These are phyloP conservation scores for Tholera decimalis DNA, from an alignment of 2,888 invertebrate species.

Conservation along the genomic window DNA sequence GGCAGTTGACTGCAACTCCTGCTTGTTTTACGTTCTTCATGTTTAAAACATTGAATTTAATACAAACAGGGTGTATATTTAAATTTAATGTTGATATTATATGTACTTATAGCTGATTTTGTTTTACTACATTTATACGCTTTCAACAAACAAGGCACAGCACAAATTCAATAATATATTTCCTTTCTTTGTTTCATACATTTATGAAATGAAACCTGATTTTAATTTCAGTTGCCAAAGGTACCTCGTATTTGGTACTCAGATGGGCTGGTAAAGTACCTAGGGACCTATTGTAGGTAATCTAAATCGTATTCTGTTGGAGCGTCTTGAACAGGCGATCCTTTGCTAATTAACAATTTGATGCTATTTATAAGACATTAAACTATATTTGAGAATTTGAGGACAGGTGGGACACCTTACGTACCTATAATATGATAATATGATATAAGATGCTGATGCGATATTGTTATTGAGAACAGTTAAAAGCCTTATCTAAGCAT, in stretches of 20 bases:
- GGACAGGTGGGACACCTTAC: neutral
- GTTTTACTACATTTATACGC: constrained; percentile 41
- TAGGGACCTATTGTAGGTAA: constrained; percentile 23
- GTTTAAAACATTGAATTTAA: constrained; percentile 42
- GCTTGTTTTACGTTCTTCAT: constrained; percentile 1
- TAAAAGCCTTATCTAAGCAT: too few species aligned
- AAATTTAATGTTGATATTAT: constrained; percentile 33
- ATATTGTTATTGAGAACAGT: too few species aligned
- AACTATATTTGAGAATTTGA: neutral
- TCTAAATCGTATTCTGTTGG: constrained; percentile 24
- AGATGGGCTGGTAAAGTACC: neutral
- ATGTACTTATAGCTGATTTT: constrained; percentile 33
- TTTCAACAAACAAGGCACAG: constrained; percentile 37
- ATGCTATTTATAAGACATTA: constrained; percentile 33
- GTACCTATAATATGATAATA: too few species aligned
- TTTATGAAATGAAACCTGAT: constrained; percentile 15
- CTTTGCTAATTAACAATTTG: constrained; percentile 48
- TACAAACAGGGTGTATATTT: constrained; percentile 49
- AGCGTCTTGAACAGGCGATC: constrained; percentile 31
- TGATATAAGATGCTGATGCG: too few species aligned
- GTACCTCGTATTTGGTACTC: constrained; percentile 6
- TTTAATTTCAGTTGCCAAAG: constrained; percentile 28
- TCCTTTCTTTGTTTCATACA: constrained; percentile 29
- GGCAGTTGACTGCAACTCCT: constrained; percentile 6
- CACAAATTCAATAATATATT: constrained; percentile 35